Conservation (phyloP, 1,140 invertebrate genomes). For the Pseudoatta argentina region DNA sequence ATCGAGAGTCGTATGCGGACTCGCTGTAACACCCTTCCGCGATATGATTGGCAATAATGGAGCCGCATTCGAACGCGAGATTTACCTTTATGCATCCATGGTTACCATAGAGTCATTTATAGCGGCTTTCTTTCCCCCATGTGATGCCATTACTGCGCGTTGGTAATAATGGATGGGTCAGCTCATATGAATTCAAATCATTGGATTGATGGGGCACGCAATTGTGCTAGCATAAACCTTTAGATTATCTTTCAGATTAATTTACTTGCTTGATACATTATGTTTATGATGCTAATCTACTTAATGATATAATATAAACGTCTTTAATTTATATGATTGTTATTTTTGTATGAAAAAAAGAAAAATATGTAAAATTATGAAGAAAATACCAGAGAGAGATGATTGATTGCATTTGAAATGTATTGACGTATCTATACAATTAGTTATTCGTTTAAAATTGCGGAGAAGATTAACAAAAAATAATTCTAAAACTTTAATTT, state of each 20-base stretch:
- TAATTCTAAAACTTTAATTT: background rate
- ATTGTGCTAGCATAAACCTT: constrained; percentile 70
- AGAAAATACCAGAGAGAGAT: background rate
- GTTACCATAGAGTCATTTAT: constrained; percentile 63
- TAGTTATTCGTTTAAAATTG: background rate
- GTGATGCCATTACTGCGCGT: constrained; percentile 45
- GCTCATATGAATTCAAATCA: constrained; percentile 60
- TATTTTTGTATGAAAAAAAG: background rate
- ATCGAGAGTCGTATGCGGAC: background rate
- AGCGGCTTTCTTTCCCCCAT: background rate
- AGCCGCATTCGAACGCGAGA: constrained; percentile 38
- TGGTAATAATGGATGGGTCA: constrained; percentile 70
- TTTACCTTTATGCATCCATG: constrained; percentile 59
- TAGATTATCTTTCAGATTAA: constrained; percentile 62
- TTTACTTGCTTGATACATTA: constrained; percentile 24
- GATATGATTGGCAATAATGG: constrained; percentile 70
- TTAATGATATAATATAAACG: background rate
- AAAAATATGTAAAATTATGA: background rate
- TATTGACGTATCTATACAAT: background rate
- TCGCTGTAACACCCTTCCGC: background rate
- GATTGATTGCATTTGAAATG: background rate
- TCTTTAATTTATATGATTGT: background rate
- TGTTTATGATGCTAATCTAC: constrained; percentile 15
- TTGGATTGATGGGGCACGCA: constrained; percentile 63
- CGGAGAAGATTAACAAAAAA: background rate